Conservation (phyloP, 2,888 invertebrate species). For the Drosophila antonietae region DNA sequence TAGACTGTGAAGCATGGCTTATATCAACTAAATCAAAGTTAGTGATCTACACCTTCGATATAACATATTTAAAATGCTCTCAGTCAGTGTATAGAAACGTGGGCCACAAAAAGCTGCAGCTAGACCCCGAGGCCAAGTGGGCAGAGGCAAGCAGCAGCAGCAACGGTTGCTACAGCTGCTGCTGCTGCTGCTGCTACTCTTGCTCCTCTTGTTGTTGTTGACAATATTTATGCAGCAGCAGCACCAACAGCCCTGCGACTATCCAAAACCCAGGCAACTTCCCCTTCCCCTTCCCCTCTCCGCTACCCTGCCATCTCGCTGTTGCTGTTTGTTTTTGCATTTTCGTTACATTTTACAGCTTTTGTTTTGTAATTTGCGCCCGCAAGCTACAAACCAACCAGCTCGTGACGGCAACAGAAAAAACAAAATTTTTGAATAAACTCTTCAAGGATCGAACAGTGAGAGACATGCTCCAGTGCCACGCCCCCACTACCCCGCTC, state of each 20-base stretch:
- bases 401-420: slow-evolving; percentile 32
- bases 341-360: slow-evolving; percentile 67
- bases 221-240: slow-evolving; percentile 79
- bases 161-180: background rate
- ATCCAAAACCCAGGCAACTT: background rate
- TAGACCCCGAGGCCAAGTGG: slow-evolving; percentile 32
- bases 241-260: slow-evolving; percentile 58
- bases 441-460: slow-evolving; percentile 65
- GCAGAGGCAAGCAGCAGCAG: slow-evolving; percentile 2
- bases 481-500: background rate
- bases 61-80: background rate
- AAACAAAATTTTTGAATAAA: slow-evolving; percentile 34
- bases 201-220: slow-evolving; percentile 58
- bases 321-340: slow-evolving; percentile 68
- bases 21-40: too few relatives aligned
- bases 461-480: slow-evolving; percentile 20
- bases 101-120: slow-evolving; percentile 58
- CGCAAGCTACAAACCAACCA: slow-evolving; percentile 54
- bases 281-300: background rate
- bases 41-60: too few relatives aligned
- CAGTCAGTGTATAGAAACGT: slow-evolving; percentile 36
- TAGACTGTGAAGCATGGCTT: too few relatives aligned
- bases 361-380: slow-evolving; percentile 70
- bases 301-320: background rate
- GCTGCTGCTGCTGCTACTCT: slow-evolving; percentile 19